Evolutionary conservation across 2,113 vertebrate species (phyloP).

Genomic region (Coracopsis vasa): DNA sequence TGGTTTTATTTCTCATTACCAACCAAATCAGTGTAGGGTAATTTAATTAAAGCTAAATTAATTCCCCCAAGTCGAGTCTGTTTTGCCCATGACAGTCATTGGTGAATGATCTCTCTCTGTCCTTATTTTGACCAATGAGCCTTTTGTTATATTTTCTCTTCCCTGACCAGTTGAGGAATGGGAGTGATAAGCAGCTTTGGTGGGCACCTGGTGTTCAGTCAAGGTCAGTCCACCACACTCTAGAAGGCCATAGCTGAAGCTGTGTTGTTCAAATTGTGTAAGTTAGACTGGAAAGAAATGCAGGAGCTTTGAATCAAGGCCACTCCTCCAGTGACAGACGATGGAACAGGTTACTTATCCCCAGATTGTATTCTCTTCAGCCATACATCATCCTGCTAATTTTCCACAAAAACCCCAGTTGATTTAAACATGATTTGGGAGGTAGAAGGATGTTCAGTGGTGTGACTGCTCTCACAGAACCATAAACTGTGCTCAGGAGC

Average conservation of each 20-base stretch:
- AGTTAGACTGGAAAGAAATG: not conserved
- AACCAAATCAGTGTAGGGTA: too few species aligned
- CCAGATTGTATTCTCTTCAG: not conserved
- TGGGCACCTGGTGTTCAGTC: not conserved
- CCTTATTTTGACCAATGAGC: rapidly evolving
- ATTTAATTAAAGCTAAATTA: not conserved
- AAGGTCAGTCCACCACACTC: not conserved
- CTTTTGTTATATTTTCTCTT: not conserved
- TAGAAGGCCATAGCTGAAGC: not conserved
- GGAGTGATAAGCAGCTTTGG: not conserved
- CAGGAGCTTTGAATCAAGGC: not conserved
- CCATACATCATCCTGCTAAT: not conserved
- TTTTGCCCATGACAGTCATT: rapidly evolving
- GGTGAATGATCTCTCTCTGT: not conserved
- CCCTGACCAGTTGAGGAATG: not conserved
- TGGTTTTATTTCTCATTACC: not conserved
- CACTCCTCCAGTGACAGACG: not conserved
- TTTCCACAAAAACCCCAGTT: not conserved
- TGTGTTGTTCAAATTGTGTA: not conserved
- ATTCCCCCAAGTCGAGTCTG: not conserved
- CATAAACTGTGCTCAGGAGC: not conserved
- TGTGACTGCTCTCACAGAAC: not conserved
- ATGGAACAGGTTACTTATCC: not conserved
- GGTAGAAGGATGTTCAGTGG: not conserved
- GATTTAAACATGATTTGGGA: not conserved